Conservation (phyloP, 2,888 invertebrate genomes). For the Amblyteles armatorius region DNA sequence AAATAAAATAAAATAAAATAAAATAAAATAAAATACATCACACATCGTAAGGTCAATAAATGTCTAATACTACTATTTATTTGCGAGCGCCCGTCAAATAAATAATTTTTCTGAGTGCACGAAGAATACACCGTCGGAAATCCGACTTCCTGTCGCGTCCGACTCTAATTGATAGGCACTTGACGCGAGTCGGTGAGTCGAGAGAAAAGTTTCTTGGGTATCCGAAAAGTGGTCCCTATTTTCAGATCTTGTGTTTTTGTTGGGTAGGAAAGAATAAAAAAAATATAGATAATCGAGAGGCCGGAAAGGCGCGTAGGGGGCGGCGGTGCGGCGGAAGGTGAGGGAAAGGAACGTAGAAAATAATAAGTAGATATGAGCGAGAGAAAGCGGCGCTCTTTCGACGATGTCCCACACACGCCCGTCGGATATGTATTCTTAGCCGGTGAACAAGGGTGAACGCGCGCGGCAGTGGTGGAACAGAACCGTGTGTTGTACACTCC, state of each 20-base stretch:
- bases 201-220: not conserved
- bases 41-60: not conserved
- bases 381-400: constrained; percentile 43
- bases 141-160: constrained; percentile 17
- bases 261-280: constrained; percentile 6
- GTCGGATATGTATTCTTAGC: constrained; percentile 71
- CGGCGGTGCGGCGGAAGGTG: not conserved
- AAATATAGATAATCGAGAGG: not conserved
- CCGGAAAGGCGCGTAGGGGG: not conserved
- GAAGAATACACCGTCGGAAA: not conserved
- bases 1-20: too few species aligned
- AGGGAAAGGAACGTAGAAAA: not conserved
- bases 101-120: not conserved
- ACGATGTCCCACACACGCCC: not conserved
- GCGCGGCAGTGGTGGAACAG: constrained; percentile 71
- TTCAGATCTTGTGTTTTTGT: not conserved
- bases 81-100: too few species aligned
- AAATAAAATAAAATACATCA: too few species aligned
- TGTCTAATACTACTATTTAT: too few species aligned
- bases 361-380: constrained; percentile 31
- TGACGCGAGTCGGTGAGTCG: constrained; percentile 4
- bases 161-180: constrained; percentile 17
- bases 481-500: constrained; percentile 14
- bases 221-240: not conserved
- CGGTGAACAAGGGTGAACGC: constrained; percentile 81